phyloP scores from a whole-genome alignment of 2,797 vertebrate species.

The Varecia variegata region DNA sequence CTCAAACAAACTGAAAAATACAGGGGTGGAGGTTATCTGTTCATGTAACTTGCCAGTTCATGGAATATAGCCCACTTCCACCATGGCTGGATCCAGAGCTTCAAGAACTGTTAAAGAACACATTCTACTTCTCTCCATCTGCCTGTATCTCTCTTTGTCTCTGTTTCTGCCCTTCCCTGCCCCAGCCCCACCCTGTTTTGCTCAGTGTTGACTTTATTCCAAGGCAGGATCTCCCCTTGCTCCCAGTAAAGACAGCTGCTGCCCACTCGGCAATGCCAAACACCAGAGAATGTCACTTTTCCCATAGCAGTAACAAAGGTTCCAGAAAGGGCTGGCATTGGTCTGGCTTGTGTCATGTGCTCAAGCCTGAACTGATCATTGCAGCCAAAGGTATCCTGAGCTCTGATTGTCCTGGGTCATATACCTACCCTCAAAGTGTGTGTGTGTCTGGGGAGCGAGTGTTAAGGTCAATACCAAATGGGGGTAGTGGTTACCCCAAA shows the following conservation, averaged over 20 bases:
- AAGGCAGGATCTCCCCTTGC: background rate
- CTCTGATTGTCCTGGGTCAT: background rate
- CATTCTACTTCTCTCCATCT: background rate
- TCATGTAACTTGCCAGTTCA: background rate
- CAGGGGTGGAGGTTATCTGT: background rate
- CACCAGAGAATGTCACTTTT: background rate
- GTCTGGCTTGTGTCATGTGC: background rate
- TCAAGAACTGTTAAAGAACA: background rate
- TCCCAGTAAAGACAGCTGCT: slow-evolving; percentile 3
- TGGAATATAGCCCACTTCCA: background rate
- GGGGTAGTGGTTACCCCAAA: background rate
- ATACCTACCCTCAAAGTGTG: background rate
- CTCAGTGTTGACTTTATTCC: slow-evolving; percentile 34
- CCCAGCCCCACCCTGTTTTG: background rate
- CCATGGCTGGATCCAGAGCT: background rate
- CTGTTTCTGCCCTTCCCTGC: background rate
- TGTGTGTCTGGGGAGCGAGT: background rate
- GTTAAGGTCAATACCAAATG: background rate
- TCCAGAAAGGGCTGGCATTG: background rate
- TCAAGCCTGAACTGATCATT: background rate
- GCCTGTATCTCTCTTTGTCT: background rate
- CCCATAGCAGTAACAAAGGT: background rate
- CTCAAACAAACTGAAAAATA: background rate
- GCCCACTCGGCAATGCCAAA: background rate
- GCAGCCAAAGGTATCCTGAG: background rate